These are phyloP conservation scores for Chrysopilus asiliformis DNA, from an alignment of 2,888 invertebrate species.

Conservation along the genomic window DNA sequence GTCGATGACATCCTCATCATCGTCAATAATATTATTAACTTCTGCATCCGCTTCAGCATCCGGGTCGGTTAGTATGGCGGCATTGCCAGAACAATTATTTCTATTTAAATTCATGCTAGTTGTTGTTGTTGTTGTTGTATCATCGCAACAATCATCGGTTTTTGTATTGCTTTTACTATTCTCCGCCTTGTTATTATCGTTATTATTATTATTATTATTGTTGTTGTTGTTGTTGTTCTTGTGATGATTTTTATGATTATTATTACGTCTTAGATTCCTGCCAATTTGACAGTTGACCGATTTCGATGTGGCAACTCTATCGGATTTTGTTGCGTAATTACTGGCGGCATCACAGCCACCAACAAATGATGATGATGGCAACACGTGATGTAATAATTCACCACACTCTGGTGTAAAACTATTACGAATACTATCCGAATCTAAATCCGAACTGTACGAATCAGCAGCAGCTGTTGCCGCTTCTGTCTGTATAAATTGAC, in stretches of 20 bases:
- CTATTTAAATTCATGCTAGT: conserved; percentile 21
- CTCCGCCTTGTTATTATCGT: conserved; percentile 12
- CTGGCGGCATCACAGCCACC: too few relatives aligned
- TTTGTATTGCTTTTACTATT: conserved; percentile 6
- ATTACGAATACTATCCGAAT: conserved; percentile 12
- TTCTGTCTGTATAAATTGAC: too few relatives aligned
- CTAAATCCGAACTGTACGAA: conserved; percentile 11
- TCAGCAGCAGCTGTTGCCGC: conserved; percentile 8
- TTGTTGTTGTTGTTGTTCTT: conserved; percentile 2
- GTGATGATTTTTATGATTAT: too few relatives aligned
- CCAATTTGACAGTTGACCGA: too few relatives aligned
- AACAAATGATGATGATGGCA: conserved; percentile 6
- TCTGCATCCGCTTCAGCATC: too few relatives aligned
- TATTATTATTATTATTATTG: conserved; percentile 1
- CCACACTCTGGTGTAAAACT: conserved; percentile 13
- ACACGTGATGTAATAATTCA: conserved; percentile 4
- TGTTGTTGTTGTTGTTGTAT: conserved; percentile 29
- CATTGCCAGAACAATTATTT: too few relatives aligned
- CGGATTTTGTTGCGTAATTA: too few relatives aligned
- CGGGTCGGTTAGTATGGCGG: too few relatives aligned
- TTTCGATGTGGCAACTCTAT: too few relatives aligned
- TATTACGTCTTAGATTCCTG: too few relatives aligned
- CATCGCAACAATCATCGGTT: conserved; percentile 6
- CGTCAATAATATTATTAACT: conserved; percentile 3
- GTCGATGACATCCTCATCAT: conserved; percentile 10